phyloP scores from a whole-genome alignment of 1,140 invertebrate species.

The Maniola jurtina region DNA sequence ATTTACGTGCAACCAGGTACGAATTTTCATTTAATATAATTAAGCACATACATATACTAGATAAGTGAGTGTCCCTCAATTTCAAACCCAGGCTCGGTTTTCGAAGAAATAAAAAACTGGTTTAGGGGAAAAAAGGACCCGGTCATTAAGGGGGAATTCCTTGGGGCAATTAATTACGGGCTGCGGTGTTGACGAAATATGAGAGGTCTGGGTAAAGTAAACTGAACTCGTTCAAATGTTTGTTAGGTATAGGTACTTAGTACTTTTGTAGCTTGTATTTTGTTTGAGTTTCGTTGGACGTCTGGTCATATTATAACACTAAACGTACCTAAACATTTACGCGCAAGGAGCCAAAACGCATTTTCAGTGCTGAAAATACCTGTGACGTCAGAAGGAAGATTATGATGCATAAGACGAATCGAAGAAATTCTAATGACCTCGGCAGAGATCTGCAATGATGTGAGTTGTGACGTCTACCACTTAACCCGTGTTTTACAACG shows the following conservation, averaged over 20 bases:
- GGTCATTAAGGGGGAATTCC: constrained; percentile 18
- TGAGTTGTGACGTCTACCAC: no score
- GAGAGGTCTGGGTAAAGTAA: constrained; percentile 24
- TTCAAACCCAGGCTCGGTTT: constrained; percentile 3
- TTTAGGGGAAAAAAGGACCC: constrained; percentile 7
- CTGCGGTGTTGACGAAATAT: constrained; percentile 30
- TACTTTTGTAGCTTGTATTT: background rate
- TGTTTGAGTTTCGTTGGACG: background rate
- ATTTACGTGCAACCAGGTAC: no score
- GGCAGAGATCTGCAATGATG: no score
- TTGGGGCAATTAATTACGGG: constrained; percentile 27
- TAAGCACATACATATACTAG: background rate
- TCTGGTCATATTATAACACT: no score
- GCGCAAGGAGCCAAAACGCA: no score
- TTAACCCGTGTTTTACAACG: no score
- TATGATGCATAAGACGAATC: no score
- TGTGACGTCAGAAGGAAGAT: no score
- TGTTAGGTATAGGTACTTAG: background rate
- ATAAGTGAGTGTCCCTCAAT: constrained; percentile 11
- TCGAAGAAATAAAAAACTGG: constrained; percentile 10
- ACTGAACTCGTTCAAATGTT: constrained; percentile 23
- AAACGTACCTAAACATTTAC: no score
- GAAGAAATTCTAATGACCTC: no score
- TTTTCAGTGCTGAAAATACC: no score
- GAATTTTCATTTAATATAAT: constrained; percentile 16